Evolutionary conservation across 2,113 vertebrate genomes (phyloP).

Genomic region (Malurus alboscapulatus): DNA sequence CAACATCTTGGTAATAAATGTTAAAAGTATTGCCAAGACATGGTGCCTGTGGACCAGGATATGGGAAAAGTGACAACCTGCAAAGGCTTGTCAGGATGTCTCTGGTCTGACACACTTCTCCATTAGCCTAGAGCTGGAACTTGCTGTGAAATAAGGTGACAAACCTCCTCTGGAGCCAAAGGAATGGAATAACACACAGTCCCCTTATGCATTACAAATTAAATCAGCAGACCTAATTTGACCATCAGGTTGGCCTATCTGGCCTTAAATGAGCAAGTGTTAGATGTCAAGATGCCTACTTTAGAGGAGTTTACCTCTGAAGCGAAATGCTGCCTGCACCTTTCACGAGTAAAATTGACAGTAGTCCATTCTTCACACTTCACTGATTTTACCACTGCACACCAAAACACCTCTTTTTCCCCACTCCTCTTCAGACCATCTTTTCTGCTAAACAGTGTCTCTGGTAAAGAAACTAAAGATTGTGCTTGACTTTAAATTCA

Average conservation of each 20-base stretch:
- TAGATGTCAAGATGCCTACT: neutral
- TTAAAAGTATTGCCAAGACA: neutral
- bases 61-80: neutral
- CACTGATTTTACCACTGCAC: neutral
- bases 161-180: neutral
- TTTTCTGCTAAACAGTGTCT: neutral
- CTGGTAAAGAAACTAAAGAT: neutral
- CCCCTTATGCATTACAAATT: neutral
- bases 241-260: neutral
- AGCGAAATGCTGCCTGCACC: neutral
- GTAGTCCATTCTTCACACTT: neutral
- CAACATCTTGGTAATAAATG: conserved; percentile 2
- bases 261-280: neutral
- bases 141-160: neutral
- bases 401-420: neutral
- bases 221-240: neutral
- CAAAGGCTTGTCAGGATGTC: neutral
- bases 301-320: neutral
- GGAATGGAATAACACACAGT: neutral
- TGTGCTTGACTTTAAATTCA: neutral
- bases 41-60: neutral
- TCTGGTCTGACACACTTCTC: neutral
- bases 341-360: neutral
- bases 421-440: neutral
- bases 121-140: neutral